Percentiles rank a stretch among this genome's conserved stretches.
Evolutionary conservation across 2,113 vertebrate species (phyloP).

Genomic region (Scopus umbretta): DNA sequence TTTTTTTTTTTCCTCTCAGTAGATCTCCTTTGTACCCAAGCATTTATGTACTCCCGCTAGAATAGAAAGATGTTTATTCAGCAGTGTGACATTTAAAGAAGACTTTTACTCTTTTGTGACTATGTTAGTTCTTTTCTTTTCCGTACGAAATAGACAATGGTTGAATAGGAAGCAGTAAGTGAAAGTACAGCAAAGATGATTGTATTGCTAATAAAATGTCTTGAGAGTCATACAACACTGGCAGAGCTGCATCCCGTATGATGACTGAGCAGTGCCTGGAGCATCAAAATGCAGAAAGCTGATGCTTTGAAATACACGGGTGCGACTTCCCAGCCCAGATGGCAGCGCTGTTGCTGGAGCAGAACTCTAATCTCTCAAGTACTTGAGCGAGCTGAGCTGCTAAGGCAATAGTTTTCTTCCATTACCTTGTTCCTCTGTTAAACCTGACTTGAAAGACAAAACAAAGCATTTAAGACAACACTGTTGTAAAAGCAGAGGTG

Average conservation of each 20-base stretch:
- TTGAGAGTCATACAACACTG: not conserved
- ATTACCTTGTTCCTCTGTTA: not conserved
- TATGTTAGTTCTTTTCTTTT: not conserved
- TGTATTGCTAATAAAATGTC: not conserved
- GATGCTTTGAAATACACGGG: not conserved
- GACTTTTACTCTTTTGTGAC: not conserved
- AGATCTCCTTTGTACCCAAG: not conserved
- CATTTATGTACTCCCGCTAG: not conserved
- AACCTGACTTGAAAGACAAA: conserved; percentile 29
- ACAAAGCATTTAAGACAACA: not conserved
- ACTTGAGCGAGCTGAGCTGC: not conserved
- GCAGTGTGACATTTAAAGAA: not conserved
- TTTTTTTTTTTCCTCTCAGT: not conserved
- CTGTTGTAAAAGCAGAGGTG: not conserved
- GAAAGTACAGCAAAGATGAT: not conserved
- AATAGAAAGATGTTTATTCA: conserved; percentile 27
- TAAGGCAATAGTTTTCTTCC: not conserved
- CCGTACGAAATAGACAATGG: not conserved
- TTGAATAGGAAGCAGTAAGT: not conserved
- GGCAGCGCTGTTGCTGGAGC: not conserved
- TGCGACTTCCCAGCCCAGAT: not conserved
- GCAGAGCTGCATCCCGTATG: not conserved
- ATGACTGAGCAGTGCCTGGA: not conserved
- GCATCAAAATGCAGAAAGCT: not conserved
- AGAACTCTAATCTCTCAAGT: not conserved